phyloP scores from a whole-genome alignment of 2,797 vertebrate genomes.

The Carapus acus region DNA sequence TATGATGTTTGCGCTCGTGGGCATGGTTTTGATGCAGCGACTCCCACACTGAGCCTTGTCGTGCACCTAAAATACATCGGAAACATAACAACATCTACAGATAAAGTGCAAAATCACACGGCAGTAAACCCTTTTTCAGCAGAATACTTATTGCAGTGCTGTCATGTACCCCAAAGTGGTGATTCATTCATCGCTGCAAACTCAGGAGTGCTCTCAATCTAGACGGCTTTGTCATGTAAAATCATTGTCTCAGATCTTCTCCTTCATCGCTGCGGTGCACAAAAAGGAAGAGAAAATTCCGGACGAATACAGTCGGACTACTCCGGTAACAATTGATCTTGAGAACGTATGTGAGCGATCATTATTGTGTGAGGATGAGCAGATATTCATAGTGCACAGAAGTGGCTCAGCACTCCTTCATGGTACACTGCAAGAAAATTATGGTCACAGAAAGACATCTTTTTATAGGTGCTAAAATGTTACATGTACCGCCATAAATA shows the following conservation, averaged over 20 bases:
- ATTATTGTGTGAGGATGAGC: not conserved
- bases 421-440: not conserved
- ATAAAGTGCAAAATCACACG: conserved; percentile 60
- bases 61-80: conserved; percentile 43
- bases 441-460: too few relatives aligned
- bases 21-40: too few relatives aligned
- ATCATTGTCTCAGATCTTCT: too few relatives aligned
- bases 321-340: conserved; percentile 17
- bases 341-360: too few relatives aligned
- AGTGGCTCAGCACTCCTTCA: conserved; percentile 1
- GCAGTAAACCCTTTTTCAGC: conserved; percentile 41
- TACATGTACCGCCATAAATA: conserved; percentile 5
- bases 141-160: conserved; percentile 36
- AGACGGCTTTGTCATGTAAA: too few relatives aligned
- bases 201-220: too few relatives aligned
- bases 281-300: conserved; percentile 15
- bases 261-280: conserved; percentile 3
- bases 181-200: conserved; percentile 2
- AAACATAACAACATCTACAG: conserved; percentile 41
- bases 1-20: too few relatives aligned
- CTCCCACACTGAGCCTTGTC: conserved; percentile 36
- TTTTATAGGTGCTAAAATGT: conserved; percentile 20
- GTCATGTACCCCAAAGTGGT: conserved; percentile 30
- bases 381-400: conserved; percentile 9
- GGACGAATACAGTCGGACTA: not conserved